phyloP scores from a whole-genome alignment of 2,113 vertebrate genomes.

The Petrocephalus microphthalmus region DNA sequence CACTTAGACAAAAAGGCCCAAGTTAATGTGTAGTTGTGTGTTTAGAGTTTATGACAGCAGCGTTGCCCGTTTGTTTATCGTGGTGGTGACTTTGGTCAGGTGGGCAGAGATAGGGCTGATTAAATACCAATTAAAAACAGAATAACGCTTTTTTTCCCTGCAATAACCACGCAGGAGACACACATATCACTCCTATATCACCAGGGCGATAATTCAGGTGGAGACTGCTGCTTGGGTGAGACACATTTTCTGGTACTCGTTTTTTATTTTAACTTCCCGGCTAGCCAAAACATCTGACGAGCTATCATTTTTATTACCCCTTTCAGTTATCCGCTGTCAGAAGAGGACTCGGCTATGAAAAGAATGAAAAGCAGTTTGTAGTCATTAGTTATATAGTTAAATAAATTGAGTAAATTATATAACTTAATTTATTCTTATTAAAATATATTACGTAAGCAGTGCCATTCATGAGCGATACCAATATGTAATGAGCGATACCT shows the following conservation, averaged over 20 bases:
- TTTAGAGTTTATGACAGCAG: slow-evolving; percentile 12
- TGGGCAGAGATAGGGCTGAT: slow-evolving; percentile 13
- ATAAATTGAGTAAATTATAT: not conserved
- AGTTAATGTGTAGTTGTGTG: slow-evolving; percentile 26
- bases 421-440: not conserved
- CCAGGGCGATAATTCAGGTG: not conserved
- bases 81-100: slow-evolving; percentile 17
- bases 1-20: slow-evolving; percentile 13
- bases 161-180: not conserved
- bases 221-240: not conserved
- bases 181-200: not conserved
- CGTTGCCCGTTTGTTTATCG: slow-evolving; percentile 5
- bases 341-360: not conserved
- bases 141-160: slow-evolving; percentile 7
- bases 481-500: not conserved
- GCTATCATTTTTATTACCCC: not conserved
- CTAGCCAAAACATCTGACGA: not conserved
- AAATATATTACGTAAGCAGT: not conserved
- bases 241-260: not conserved
- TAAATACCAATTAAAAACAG: slow-evolving; percentile 18
- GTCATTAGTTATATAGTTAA: not conserved
- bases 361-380: not conserved
- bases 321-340: not conserved
- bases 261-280: not conserved
- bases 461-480: not conserved